phyloP scores from a whole-genome alignment of 2,888 invertebrate species.

The Acronicta aceris region DNA sequence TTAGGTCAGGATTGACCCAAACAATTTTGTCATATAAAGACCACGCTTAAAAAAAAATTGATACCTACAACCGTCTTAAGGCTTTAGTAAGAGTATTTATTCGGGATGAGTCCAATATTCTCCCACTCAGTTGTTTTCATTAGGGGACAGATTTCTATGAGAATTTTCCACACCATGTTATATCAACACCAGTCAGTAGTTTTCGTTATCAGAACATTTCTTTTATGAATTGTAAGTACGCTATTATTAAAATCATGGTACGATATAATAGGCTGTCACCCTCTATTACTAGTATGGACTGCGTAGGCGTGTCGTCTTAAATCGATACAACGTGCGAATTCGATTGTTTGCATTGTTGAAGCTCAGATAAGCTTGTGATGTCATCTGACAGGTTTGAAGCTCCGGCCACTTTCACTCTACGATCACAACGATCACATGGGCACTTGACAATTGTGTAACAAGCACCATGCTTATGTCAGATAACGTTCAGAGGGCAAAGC shows the following conservation, averaged over 20 bases:
- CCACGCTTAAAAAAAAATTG: no score
- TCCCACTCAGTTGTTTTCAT: no score
- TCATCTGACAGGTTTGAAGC: conserved; percentile 72
- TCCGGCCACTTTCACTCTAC: conserved; percentile 64
- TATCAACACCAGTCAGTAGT: no score
- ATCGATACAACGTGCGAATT: conserved; percentile 25
- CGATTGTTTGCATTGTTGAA: conserved; percentile 50
- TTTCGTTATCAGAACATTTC: no score
- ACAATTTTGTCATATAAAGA: no score
- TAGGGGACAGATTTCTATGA: no score
- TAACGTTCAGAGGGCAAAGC: conserved; percentile 13
- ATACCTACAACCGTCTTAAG: no score
- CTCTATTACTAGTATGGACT: conserved; percentile 9
- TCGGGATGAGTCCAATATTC: no score
- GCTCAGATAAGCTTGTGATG: conserved; percentile 61
- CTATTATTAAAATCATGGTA: not conserved
- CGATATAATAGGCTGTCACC: not conserved
- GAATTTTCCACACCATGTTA: no score
- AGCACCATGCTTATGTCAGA: conserved; percentile 44
- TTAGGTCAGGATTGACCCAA: no score
- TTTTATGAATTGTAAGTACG: no score
- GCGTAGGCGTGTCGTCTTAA: conserved; percentile 15
- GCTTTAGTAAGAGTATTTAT: no score
- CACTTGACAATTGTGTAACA: conserved; percentile 65
- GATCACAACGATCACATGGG: conserved; percentile 47